Conservation (phyloP, 2,888 invertebrate species). For the Heteromurus nitidus region DNA sequence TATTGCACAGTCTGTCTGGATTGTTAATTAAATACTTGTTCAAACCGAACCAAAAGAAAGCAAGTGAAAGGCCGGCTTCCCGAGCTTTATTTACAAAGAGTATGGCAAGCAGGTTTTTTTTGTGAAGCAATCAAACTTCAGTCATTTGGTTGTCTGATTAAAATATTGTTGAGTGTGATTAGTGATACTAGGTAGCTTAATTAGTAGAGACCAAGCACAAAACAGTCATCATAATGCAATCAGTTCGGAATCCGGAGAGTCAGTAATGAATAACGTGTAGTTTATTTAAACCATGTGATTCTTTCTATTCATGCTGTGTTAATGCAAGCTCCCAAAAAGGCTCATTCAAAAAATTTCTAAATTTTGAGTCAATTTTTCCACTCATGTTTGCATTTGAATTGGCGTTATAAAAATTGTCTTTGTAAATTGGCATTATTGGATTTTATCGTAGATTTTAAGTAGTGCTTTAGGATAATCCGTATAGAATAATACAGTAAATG, state of each 20-base stretch:
- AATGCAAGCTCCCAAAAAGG: conserved; percentile 43
- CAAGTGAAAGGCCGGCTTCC: conserved; percentile 50
- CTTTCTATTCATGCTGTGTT: conserved; percentile 65
- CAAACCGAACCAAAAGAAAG: conserved; percentile 49
- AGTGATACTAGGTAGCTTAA: conserved; percentile 15
- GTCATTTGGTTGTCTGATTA: conserved; percentile 64
- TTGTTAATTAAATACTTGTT: conserved; percentile 20
- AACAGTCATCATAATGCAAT: conserved; percentile 65
- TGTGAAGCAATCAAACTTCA: conserved; percentile 61
- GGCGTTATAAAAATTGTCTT: background rate
- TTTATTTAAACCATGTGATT: conserved; percentile 64
- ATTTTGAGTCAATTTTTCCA: background rate
- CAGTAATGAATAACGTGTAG: conserved; percentile 44
- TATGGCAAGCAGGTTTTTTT: conserved; percentile 51
- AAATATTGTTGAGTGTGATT: conserved; percentile 35
- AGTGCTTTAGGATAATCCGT: conserved; percentile 48
- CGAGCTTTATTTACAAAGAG: conserved; percentile 60
- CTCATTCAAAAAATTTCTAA: conserved; percentile 10
- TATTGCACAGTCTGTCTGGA: conserved; percentile 55
- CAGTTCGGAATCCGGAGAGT: conserved; percentile 62
- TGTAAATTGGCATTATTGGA: conserved; percentile 27
- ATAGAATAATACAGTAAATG: conserved; percentile 15
- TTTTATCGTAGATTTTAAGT: background rate
- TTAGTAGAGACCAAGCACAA: conserved; percentile 51
- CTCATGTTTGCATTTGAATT: background rate